These are phyloP conservation scores for Tachina grossa DNA, from an alignment of 2,888 invertebrate species.

Conservation along the genomic window DNA sequence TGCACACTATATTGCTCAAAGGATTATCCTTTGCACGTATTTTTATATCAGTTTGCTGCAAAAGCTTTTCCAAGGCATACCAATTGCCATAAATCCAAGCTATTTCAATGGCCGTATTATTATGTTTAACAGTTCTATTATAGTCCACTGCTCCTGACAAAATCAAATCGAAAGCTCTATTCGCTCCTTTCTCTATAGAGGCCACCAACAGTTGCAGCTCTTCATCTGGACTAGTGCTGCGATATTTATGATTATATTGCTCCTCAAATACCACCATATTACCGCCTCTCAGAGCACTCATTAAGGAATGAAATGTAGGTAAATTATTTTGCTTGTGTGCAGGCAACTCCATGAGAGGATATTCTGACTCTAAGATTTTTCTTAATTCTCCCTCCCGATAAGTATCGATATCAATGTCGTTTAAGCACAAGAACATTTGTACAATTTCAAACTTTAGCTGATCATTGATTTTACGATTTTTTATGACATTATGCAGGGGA, in stretches of 20 bases:
- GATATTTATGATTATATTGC: slow-evolving; percentile 81
- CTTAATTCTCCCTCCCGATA: slow-evolving; percentile 81
- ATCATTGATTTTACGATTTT: slow-evolving; percentile 76
- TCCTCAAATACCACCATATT: slow-evolving; percentile 85
- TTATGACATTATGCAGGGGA: slow-evolving; percentile 78
- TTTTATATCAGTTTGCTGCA: slow-evolving; percentile 83
- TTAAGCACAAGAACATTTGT: slow-evolving; percentile 75
- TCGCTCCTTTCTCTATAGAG: slow-evolving; percentile 85
- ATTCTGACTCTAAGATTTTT: slow-evolving; percentile 74
- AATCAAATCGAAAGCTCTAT: slow-evolving; percentile 83
- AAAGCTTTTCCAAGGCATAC: slow-evolving; percentile 76
- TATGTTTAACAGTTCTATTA: slow-evolving; percentile 75
- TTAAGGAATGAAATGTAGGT: slow-evolving; percentile 83
- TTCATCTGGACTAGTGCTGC: slow-evolving; percentile 76
- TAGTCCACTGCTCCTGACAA: slow-evolving; percentile 84
- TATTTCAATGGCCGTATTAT: slow-evolving; percentile 84
- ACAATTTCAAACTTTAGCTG: slow-evolving; percentile 75
- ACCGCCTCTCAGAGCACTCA: slow-evolving; percentile 83
- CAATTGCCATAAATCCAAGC: slow-evolving; percentile 85
- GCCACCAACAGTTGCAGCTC: slow-evolving; percentile 76
- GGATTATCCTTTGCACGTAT: slow-evolving; percentile 84
- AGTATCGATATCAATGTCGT: slow-evolving; percentile 79
- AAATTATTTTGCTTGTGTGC: slow-evolving; percentile 44
- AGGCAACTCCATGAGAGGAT: slow-evolving; percentile 77
- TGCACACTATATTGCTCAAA: slow-evolving; percentile 85